Evolutionary conservation across 2,888 invertebrate species (phyloP), one percentile per base, ranked within the genome.

Genomic region (Drosophila tripunctata): DNA sequence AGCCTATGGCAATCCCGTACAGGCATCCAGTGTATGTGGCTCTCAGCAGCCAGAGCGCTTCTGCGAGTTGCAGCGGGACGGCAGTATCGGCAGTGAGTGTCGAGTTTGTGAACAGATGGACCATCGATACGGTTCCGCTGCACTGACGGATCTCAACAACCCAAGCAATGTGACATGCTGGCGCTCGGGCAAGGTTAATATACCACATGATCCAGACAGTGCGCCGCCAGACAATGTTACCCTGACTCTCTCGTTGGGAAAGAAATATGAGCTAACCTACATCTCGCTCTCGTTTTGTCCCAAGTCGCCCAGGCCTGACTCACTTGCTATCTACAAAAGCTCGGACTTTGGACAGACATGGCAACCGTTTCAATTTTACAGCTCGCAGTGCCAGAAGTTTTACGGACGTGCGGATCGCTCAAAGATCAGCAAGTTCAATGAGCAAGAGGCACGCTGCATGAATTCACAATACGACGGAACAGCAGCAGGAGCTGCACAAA

Each of bases 311-410:
- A 95, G 98, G 64, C 99, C 99, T 2, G 99, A 99, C 90, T 99
- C 99, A 0, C 96, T 99, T 89, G 98, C 98, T 43, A 96, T 99
- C 75, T 98, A 96, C 93, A 99, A 99, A 92, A 98, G 97, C 89
- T 96, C 97, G 92, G 99, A 99, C 92, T 97, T 97, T 91, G 99
- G 99, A 0, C 95, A 96, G 89, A 96, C 97, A 21, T 99, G 99
- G 99, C 97, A 98, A 88, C 98, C 99, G 21, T 99, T 99, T 92
- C 99, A 99, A 92, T 99, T 97, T 92, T 99, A 99, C 92, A 98
- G 98, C 66, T 96, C 96, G 72, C 96, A 98, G 89, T 99, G 99
- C 90, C 94, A 96, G 66, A 94, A 96, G 71, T 96, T 98, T 77
- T 99, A 99, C 92, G 96, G 96, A 0, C 93, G 97, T 52, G 95